Evolutionary conservation across 2,113 vertebrate species (phyloP).

Genomic region (Alosa alosa): DNA sequence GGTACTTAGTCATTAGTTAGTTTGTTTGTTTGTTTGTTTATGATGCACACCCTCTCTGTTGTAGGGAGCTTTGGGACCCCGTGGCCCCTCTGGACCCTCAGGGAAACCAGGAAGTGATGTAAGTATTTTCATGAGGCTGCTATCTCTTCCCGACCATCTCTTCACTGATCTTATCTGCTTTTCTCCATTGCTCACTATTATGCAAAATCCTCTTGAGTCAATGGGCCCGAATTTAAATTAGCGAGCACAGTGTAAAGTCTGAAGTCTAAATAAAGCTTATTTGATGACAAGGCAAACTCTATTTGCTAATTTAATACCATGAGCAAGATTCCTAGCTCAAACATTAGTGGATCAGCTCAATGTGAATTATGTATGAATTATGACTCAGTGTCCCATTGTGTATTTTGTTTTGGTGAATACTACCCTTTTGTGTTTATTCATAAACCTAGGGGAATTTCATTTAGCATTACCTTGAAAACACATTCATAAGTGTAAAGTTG

Average conservation of each 20-base stretch:
- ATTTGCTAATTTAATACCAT: too few relatives aligned
- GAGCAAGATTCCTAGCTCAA: too few relatives aligned
- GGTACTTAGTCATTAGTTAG: too few relatives aligned
- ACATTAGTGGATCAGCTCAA: too few relatives aligned
- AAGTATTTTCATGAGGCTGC: constrained; percentile 55
- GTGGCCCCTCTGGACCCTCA: constrained; percentile 85
- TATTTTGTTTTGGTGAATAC: not conserved
- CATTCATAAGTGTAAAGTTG: too few relatives aligned
- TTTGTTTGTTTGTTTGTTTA: not conserved
- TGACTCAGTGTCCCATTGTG: not conserved
- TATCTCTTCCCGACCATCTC: too few relatives aligned
- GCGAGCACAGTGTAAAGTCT: too few relatives aligned
- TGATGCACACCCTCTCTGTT: not conserved
- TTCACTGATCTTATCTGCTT: not conserved
- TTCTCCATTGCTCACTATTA: not conserved
- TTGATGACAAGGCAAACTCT: too few relatives aligned
- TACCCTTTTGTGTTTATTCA: not conserved
- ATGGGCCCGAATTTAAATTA: not conserved
- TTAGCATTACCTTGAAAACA: too few relatives aligned
- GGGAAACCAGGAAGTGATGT: constrained; percentile 95
- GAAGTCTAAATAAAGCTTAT: too few relatives aligned
- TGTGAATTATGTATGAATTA: too few relatives aligned
- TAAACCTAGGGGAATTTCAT: too few relatives aligned
- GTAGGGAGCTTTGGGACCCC: constrained; percentile 89
- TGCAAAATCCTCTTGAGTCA: not conserved